Conservation (phyloP, 1,140 invertebrate species). For the Trigoniulus corallinus region DNA sequence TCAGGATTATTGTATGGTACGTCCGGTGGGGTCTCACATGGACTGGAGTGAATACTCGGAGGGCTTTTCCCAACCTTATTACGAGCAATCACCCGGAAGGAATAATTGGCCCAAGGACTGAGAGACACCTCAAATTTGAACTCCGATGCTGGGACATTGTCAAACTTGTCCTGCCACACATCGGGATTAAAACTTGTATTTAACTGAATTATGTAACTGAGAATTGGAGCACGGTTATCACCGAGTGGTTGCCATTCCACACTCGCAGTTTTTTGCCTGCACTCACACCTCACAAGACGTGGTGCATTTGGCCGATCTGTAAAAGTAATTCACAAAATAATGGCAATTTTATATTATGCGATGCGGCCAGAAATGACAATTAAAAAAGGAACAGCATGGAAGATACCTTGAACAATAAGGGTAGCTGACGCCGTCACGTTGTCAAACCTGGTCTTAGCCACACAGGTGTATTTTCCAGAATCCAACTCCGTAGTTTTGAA, state of each 20-base stretch:
- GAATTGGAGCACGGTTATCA: constrained; percentile 86
- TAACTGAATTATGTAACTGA: constrained; percentile 78
- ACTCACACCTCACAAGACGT: constrained; percentile 41
- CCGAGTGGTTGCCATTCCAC: constrained; percentile 73
- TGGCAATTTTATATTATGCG: no score
- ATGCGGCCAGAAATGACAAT: no score
- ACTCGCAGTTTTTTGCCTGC: constrained; percentile 48
- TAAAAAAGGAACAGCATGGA: neutral
- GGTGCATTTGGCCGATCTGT: constrained; percentile 85
- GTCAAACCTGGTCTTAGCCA: constrained; percentile 80
- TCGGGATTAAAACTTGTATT: constrained; percentile 90
- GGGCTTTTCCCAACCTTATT: constrained; percentile 84
- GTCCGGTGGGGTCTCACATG: constrained; percentile 69
- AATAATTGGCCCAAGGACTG: constrained; percentile 90
- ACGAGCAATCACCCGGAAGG: constrained; percentile 79
- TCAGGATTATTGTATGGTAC: constrained; percentile 88
- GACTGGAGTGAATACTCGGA: constrained; percentile 58
- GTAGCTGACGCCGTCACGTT: constrained; percentile 63
- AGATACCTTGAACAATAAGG: constrained; percentile 68
- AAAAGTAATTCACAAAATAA: constrained; percentile 14
- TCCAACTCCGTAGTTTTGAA: constrained; percentile 85
- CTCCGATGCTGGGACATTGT: constrained; percentile 60
- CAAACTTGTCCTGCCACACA: constrained; percentile 63
- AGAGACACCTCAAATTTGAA: constrained; percentile 35
- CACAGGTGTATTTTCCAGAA: constrained; percentile 88